phyloP scores from a whole-genome alignment of 2,888 invertebrate species.

The Micropterix aruncella region DNA sequence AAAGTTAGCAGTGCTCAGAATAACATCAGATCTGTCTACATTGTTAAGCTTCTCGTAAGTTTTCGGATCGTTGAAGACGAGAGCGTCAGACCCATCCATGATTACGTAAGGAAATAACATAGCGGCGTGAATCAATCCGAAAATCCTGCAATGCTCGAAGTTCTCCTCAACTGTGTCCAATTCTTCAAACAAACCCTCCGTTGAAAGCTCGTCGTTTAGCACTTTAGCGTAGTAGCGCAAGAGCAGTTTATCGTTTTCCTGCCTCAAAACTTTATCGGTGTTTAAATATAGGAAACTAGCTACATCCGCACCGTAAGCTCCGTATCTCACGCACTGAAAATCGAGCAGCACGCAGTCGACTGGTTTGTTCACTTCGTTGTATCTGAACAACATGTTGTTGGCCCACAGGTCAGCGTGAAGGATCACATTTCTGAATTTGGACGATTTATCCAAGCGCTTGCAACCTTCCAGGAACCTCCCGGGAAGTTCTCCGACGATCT shows the following conservation, averaged over 20 bases:
- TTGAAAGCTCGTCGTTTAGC: not conserved
- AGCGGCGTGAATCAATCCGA: not conserved
- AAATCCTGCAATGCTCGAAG: not conserved
- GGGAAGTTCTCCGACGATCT: not conserved
- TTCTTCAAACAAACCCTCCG: too few relatives aligned
- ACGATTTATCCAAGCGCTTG: not conserved
- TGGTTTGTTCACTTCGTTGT: not conserved
- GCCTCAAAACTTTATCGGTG: not conserved
- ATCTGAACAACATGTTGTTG: not conserved
- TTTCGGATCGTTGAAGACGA: not conserved
- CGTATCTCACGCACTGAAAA: not conserved
- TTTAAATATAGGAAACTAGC: not conserved
- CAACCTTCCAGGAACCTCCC: not conserved
- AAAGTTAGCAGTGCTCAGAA: not conserved
- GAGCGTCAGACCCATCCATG: not conserved
- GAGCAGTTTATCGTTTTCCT: not conserved
- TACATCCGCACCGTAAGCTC: not conserved
- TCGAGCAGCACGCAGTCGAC: not conserved
- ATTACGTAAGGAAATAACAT: not conserved
- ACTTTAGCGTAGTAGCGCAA: not conserved
- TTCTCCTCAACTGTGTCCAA: not conserved
- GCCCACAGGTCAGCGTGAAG: not conserved
- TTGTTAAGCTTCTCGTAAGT: not conserved
- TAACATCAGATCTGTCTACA: not conserved
- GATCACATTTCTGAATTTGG: not conserved